Evolutionary conservation across 1,140 invertebrate species (phyloP).

Genomic region (Streblospio benedicti): DNA sequence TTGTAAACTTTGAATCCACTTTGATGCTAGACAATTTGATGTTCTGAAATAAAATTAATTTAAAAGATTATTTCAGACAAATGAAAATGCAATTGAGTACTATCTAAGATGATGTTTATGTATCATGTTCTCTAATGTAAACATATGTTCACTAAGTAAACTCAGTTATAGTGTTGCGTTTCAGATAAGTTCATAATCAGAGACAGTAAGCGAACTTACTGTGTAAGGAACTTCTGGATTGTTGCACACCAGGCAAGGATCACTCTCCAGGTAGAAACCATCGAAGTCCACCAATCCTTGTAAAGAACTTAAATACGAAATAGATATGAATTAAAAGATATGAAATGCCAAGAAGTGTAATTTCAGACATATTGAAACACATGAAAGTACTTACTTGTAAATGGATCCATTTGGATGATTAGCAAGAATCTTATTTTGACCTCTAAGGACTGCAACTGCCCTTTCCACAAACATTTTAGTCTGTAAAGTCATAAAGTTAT

Average conservation of each 20-base stretch:
- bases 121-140: not conserved
- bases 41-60: constrained; percentile 28
- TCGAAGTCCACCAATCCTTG: constrained; percentile 88
- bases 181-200: not conserved
- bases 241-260: constrained; percentile 93
- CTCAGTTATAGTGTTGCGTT: not conserved
- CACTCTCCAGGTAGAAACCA: constrained; percentile 91
- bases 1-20: constrained; percentile 94
- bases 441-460: constrained; percentile 71
- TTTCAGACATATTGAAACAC: not conserved
- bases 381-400: constrained; percentile 56
- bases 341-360: not conserved
- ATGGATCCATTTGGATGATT: constrained; percentile 80
- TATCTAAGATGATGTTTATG: not conserved
- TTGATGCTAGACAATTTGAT: constrained; percentile 91
- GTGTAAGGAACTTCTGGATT: constrained; percentile 89
- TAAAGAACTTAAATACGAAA: no score
- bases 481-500: constrained; percentile 23
- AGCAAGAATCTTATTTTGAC: constrained; percentile 77
- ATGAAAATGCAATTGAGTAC: not conserved
- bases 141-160: not conserved
- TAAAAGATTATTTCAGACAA: no score
- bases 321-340: constrained; percentile 4
- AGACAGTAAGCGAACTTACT: constrained; percentile 50
- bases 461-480: constrained; percentile 56